Evolutionary conservation across 1,140 invertebrate genomes (phyloP), one percentile per base, ranked within the genome.

Genomic region (Aphelenchoides besseyi): DNA sequence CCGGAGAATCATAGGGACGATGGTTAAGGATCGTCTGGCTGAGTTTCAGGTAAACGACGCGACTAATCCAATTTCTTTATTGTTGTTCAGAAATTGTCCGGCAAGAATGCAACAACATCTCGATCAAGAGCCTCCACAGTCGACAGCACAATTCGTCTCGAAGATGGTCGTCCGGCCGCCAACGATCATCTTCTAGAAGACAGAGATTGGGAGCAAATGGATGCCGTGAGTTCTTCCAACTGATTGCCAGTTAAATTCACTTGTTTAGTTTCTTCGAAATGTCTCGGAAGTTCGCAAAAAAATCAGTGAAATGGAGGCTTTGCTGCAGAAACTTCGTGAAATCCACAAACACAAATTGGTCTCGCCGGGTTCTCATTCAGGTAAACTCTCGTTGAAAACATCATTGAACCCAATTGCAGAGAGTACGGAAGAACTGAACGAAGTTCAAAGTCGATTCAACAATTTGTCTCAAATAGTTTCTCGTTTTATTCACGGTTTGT

Each of bases 361-460:
- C 55, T 53, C 55, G 26, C 55, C 55, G 55, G 55, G 55, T 23
- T 12, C 41, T 23, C 12, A 48, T 48, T 48, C 41, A 12, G 41
- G 41, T 48, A 23, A 48, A 23, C 41, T 16, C 41, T 48, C 41
- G 12, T 23, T 48, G 41, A 12, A 12, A 16, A 16, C 41, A 16
- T 48, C 41, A 16, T 23, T 16, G 12, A 23, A 23, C 41, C 41
- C 12, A 16, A 28, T 59, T 59, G 5, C 55, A 76, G 75, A 62
- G n/a, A 29, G 69, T 23, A 80, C 72, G n/a, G 41, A 37, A n/a
- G 69, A 78, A 66, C 32, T 76, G 29, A 77, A 76, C 8, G 48
- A 28, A n/a, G 48, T 35, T 28, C 68, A 74, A 30, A 12, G 29
- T 8, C 26, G 36, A 23, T 77, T 80, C 61, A 76, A 62, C 9